Evolutionary conservation across 2,888 invertebrate genomes (phyloP).

Genomic region (Pristionchus maxplancki): DNA sequence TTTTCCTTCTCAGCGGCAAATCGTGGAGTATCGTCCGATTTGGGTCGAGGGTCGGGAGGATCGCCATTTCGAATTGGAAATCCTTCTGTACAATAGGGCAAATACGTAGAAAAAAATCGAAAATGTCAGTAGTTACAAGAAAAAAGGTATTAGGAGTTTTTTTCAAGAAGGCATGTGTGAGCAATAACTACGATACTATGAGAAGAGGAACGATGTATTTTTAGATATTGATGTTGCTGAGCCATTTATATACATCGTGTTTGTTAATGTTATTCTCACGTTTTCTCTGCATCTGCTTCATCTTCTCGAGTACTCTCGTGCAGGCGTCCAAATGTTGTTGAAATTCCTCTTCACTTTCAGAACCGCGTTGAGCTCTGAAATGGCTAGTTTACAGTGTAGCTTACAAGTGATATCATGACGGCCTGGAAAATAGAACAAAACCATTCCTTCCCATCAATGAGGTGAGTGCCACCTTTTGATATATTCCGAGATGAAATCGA

Average conservation of each 20-base stretch:
- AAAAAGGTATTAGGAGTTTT: too few species aligned
- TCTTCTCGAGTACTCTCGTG: neutral
- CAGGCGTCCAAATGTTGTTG: neutral
- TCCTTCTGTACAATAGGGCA: neutral
- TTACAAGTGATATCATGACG: too few species aligned
- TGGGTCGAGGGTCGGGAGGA: neutral
- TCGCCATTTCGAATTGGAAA: neutral
- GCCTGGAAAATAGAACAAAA: too few species aligned
- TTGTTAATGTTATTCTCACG: neutral
- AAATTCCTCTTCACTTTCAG: neutral
- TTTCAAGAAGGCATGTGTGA: too few species aligned
- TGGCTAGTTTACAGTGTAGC: too few species aligned
- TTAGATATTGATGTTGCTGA: too few species aligned
- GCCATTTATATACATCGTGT: too few species aligned
- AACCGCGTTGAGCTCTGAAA: neutral
- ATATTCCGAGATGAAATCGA: neutral
- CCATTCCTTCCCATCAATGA: too few species aligned
- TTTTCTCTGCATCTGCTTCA: neutral
- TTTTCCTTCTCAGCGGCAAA: slow-evolving; percentile 8
- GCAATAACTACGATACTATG: too few species aligned
- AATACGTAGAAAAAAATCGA: too few species aligned
- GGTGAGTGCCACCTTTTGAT: slow-evolving; percentile 27
- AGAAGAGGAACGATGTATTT: too few species aligned
- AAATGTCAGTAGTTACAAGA: too few species aligned
- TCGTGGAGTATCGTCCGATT: slow-evolving; percentile 24